Evolutionary conservation across 1,140 invertebrate genomes (phyloP), one percentile per base, ranked within the genome.

Genomic region (Sarcophaga bullata): DNA sequence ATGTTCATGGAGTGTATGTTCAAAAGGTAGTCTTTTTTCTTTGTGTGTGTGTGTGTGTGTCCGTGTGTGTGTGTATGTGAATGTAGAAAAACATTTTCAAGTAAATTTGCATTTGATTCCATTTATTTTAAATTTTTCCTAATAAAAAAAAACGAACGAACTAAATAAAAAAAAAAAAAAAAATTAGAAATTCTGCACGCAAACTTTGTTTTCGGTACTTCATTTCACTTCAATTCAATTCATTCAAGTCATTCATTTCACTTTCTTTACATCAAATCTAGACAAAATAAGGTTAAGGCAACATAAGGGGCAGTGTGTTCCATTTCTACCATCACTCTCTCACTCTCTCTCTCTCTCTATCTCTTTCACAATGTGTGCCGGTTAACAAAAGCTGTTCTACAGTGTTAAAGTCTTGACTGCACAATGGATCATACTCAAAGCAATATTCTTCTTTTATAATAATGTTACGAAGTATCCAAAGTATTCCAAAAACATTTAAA

Each of bases 161-260:
- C 17, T 68, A 19, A n/a, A 58, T 15, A 58, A 4, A 58, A 58
- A 58, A 58, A 10, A 58, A 58, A 58, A 58, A 15, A 58, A 58
- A 58, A n/a, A 58, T 2, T 4, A 37, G 1, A 37, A 37, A 58
- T 15, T 17, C 19, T 68, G 62, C 62, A 68, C 62, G 62, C 62
- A 68, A 68, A 68, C 62, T 68, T 68, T 68, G 62, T 25, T 68
- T 68, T 68, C 62, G 62, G 62, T 68, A 68, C 62, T 68, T 68
- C 62, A 37, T 37, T 37, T 37, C 25, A 37, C 25, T 37, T 37
- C 25, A 37, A 37, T 37, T 37, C 25, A 68, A 68, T 68, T 68
- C 54, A 58, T n/a, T 58, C 25, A 37, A 37, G 25, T 37, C 54
- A 58, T 58, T 58, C 62, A 68, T 68, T 68, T 68, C 17, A 68